These are phyloP conservation scores for Ciona savignyi DNA, from an alignment of 23 tunicate species.

Conservation along the genomic window DNA sequence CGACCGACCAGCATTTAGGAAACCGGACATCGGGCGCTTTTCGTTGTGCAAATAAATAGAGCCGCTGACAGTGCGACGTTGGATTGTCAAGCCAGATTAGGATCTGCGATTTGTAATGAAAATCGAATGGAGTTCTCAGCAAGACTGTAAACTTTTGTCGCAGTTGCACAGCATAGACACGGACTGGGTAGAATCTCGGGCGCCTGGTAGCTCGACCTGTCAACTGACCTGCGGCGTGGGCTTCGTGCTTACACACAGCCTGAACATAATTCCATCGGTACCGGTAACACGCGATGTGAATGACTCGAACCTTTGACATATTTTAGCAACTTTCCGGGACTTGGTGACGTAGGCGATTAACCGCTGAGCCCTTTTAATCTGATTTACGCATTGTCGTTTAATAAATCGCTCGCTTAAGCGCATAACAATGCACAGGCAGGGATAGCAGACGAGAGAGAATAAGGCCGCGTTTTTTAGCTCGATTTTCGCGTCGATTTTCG, in stretches of 20 bases:
- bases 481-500: background rate
- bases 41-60: background rate
- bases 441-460: background rate
- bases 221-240: background rate
- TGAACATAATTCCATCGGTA: background rate
- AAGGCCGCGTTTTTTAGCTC: background rate
- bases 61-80: background rate
- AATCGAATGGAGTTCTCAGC: background rate
- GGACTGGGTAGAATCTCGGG: background rate
- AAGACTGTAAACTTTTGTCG: background rate
- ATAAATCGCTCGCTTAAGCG: background rate
- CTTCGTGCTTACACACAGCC: background rate
- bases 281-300: background rate
- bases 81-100: background rate
- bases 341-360: background rate
- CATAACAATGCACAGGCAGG: background rate
- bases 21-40: background rate
- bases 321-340: background rate
- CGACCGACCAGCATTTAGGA: too few relatives aligned
- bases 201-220: background rate
- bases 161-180: background rate
- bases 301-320: background rate
- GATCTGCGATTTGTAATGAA: background rate
- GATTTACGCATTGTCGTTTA: background rate
- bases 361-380: background rate